A percentile compares a stretch with the other conserved stretches of the same genome.
Evolutionary conservation across 2,113 vertebrate genomes (phyloP).

Genomic region (Electrona antarctica): DNA sequence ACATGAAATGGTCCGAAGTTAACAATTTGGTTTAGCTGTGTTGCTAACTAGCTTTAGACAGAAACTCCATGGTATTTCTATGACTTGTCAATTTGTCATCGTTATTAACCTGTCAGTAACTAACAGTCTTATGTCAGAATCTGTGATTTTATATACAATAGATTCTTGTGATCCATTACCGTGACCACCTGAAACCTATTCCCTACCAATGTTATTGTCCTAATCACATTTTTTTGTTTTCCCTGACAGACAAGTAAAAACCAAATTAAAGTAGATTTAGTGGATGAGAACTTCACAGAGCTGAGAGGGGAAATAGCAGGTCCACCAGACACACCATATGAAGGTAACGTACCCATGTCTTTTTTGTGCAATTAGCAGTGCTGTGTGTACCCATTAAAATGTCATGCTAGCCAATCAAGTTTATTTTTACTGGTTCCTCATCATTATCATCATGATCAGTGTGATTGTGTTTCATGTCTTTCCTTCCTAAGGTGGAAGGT

Average conservation of each 20-base stretch:
- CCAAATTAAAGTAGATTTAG: conserved; percentile 99
- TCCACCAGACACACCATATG: conserved; percentile 98
- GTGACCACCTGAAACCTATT: neutral
- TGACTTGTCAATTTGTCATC: neutral
- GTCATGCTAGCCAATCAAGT: too few species aligned
- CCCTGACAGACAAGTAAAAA: conserved; percentile 96
- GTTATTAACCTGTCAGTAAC: neutral
- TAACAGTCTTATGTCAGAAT: neutral
- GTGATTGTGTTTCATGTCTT: neutral
- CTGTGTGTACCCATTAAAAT: neutral
- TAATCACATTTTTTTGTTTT: conserved; percentile 73
- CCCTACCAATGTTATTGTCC: conserved; percentile 4
- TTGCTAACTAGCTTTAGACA: conserved; percentile 17
- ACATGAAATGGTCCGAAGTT: too few species aligned
- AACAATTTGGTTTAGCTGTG: neutral
- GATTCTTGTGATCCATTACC: neutral
- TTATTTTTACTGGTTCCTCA: neutral
- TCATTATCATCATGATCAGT: neutral
- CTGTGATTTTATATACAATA: neutral
- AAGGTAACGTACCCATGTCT: conserved; percentile 79
- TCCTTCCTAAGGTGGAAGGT: conserved; percentile 88
- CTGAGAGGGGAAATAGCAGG: conserved; percentile 98
- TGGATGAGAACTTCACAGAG: conserved; percentile 99
- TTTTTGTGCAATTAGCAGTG: neutral
- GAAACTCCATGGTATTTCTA: neutral